Evolutionary conservation across 2,797 vertebrate species (phyloP).

Genomic region (Apodemus agrarius): DNA sequence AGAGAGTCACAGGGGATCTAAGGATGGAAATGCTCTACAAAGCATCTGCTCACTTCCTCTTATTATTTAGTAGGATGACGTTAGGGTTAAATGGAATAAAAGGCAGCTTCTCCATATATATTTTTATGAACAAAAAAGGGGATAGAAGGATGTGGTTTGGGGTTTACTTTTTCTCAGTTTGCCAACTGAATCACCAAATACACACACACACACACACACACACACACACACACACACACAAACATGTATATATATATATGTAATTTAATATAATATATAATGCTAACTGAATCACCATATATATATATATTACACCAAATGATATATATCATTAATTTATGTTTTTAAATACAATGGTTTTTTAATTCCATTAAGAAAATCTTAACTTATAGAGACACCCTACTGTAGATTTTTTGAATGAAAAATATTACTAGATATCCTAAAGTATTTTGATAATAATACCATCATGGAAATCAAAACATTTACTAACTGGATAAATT

Average conservation of each 20-base stretch:
- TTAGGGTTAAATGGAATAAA: background rate
- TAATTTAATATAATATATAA: too few species aligned
- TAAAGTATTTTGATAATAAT: background rate
- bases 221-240: too few species aligned
- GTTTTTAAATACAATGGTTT: background rate
- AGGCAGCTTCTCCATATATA: background rate
- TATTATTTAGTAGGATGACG: background rate
- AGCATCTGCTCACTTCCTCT: background rate
- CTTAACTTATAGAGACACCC: background rate
- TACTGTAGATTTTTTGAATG: background rate
- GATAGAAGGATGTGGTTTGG: background rate
- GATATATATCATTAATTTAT: background rate
- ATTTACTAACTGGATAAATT: constrained; percentile 18
- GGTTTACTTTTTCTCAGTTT: constrained; percentile 42
- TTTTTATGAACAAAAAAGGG: background rate
- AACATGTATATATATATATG: too few species aligned
- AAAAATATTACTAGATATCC: background rate
- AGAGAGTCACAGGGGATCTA: background rate
- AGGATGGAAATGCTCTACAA: background rate
- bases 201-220: too few species aligned
- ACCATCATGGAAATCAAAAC: constrained; percentile 24
- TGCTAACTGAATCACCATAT: too few species aligned
- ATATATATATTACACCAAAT: too few species aligned
- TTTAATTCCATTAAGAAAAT: constrained; percentile 22
- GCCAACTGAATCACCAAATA: background rate